Evolutionary conservation across 2,113 vertebrate genomes (phyloP).

Genomic region (Sphaerodactylus townsendi): DNA sequence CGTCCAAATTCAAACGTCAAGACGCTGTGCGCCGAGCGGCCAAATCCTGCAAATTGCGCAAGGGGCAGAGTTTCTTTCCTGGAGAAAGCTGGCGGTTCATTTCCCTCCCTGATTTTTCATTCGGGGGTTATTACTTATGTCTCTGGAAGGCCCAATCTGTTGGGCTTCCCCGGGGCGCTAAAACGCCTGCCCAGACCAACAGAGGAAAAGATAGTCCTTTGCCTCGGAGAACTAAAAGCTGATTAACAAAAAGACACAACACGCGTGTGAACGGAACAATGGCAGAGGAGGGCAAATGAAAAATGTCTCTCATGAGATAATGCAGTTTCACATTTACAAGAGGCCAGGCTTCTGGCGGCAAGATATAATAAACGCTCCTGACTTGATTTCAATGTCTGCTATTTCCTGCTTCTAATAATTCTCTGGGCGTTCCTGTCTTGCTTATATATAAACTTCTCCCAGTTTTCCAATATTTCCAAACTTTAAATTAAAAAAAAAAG

Average conservation of each 20-base stretch:
- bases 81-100: not conserved
- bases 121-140: not conserved
- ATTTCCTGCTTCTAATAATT: not conserved
- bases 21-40: not conserved
- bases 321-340: not conserved
- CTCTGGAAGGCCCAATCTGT: not conserved
- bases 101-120: not conserved
- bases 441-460: not conserved
- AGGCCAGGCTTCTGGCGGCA: not conserved
- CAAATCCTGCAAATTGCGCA: not conserved
- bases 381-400: not conserved
- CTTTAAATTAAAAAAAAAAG: not conserved
- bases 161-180: not conserved
- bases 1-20: fast-evolving
- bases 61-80: not conserved
- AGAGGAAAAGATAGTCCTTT: fast-evolving
- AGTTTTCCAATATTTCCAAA: not conserved
- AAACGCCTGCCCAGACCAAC: not conserved
- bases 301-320: not conserved
- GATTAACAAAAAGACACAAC: not conserved
- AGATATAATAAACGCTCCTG: not conserved
- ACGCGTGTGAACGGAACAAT: not conserved
- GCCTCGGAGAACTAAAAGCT: not conserved
- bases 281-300: not conserved
- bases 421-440: not conserved